Evolutionary conservation across 2,113 vertebrate species (phyloP), one percentile per base, ranked within the genome.

Genomic region (Sialia sialis): DNA sequence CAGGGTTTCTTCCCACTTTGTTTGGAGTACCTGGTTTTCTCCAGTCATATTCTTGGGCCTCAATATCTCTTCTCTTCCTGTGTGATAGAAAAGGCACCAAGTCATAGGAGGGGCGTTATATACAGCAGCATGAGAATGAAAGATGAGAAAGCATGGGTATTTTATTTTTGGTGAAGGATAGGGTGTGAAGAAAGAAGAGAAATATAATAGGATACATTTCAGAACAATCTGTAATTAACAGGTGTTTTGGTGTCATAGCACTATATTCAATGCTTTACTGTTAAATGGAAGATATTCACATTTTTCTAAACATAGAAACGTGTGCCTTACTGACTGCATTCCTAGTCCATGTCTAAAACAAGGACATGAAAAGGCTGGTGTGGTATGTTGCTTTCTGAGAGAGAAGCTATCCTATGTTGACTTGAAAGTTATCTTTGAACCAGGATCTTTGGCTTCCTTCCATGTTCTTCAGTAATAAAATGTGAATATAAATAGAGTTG

Each of bases 361-460:
- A 95, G 94, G 77, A 87, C 77, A 82, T 96, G 89, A 94, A 94
- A 94, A 93, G 89, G 41, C 69, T 89, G 74, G n/a, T 82, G 84
- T 82, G 91, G 81, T 75, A 94, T 95, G 89, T 79, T 95, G 60
- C 93, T 95, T 93, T 96, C 93, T 89, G 84, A 89, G 87, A 84
- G 89, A 82, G 77, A 82, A 87, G 77, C 93, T 87, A 70, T 87
- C 77, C 80, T 87, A 18, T 17, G 6, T 64, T 89, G 80, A 94
- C 91, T 94, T 94, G 91, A 89, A 96, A 94, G 89, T 96, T 96
- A 91, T 95, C 95, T 95, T 94, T 97, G 95, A 95, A 94, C 93
- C 0, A 5, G 46, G 69, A 87, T 94, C 69, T 95, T 94, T 96
- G 96, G 94, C 89, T 79, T 94, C 77, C 77, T 95, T 97, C 96